Conservation (phyloP, 2,113 vertebrate genomes). For the Daphoenositta chrysoptera region DNA sequence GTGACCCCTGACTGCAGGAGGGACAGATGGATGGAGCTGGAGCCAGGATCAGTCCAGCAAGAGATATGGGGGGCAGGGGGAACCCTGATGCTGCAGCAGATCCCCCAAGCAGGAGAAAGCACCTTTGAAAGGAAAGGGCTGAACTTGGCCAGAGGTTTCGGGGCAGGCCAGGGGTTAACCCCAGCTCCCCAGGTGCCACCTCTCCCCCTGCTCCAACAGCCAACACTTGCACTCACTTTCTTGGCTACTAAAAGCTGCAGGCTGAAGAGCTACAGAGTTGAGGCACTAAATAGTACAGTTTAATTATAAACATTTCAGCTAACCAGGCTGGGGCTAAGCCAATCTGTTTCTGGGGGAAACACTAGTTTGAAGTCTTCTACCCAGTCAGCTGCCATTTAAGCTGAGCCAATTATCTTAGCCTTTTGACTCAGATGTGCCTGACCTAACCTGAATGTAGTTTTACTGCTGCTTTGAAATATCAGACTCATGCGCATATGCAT, state of each 20-base stretch:
- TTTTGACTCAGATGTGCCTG: slow-evolving; percentile 78
- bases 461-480: slow-evolving; percentile 86
- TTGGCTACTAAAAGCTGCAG: not conserved
- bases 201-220: not conserved
- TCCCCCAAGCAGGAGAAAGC: not conserved
- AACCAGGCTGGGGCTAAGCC: slow-evolving; percentile 68
- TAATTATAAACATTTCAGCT: slow-evolving; percentile 72
- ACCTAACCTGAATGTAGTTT: slow-evolving; percentile 85
- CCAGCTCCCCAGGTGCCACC: not conserved
- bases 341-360: slow-evolving; percentile 75
- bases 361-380: slow-evolving; percentile 73
- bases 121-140: not conserved
- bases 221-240: not conserved
- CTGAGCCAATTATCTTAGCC: slow-evolving; percentile 87
- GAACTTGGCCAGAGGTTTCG: not conserved
- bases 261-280: slow-evolving; percentile 18
- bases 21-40: not conserved
- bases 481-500: slow-evolving; percentile 80
- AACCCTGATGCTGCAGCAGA: not conserved
- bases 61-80: not conserved
- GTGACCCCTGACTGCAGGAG: not conserved
- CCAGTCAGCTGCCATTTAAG: slow-evolving; percentile 85
- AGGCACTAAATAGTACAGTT: slow-evolving; percentile 47
- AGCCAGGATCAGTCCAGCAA: not conserved
- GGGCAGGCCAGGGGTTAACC: not conserved